Percentiles rank a stretch among this genome's conserved stretches.
Evolutionary conservation across 2,888 invertebrate species (phyloP).

Genomic region (Xestia c-nigrum): DNA sequence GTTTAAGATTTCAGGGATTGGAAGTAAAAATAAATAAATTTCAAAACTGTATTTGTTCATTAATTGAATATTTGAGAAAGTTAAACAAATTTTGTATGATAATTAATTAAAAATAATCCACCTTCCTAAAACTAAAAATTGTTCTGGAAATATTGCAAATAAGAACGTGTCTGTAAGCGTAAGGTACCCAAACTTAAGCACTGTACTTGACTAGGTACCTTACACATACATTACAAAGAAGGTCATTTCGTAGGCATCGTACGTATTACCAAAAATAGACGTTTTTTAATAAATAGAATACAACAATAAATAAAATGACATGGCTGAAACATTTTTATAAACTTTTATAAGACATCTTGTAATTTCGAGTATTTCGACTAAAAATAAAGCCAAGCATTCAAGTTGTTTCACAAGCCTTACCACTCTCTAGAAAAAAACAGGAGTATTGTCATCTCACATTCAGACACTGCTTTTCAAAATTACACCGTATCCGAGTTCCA

Average conservation of each 20-base stretch:
- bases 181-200: neutral
- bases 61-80: neutral
- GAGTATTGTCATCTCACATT: neutral
- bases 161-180: neutral
- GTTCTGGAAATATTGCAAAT: neutral
- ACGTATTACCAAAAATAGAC: neutral
- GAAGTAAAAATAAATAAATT: neutral
- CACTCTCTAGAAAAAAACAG: conserved; percentile 19
- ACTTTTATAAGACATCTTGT: neutral
- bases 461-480: neutral
- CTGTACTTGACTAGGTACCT: neutral
- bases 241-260: neutral
- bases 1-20: neutral
- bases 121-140: neutral
- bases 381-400: conserved; percentile 3
- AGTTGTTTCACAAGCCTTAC: conserved; percentile 16
- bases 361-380: neutral
- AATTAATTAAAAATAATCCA: neutral
- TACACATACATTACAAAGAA: neutral
- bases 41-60: neutral
- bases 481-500: rapidly evolving
- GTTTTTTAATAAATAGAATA: neutral
- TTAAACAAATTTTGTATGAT: too few relatives aligned
- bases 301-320: neutral
- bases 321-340: neutral